Evolutionary conservation across 2,113 vertebrate genomes (phyloP), one percentile per base, ranked within the genome.

Genomic region (Ahaetulla prasina): DNA sequence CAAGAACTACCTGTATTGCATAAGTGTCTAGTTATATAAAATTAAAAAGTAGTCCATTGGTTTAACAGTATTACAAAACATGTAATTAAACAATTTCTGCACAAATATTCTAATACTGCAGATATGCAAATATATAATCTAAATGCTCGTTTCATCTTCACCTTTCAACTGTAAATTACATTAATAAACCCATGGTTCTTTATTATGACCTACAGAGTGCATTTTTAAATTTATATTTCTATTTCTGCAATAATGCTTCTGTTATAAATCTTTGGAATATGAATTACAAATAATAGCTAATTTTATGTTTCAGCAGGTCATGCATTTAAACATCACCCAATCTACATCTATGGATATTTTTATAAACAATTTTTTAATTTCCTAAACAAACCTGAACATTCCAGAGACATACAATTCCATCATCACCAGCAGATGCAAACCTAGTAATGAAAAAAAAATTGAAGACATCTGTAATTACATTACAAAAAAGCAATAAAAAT

Each of bases 361-460:
- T 8, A 39, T 74, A 92, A 94, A 91, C 14, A 68, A 8, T 22
- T 22, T 43, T 80, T 80, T 22, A 39, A 43, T 80, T 80, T 80
- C 35, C n/a, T 74, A 68, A 94, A 87, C 95, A 91, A 93, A 99
- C 99, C 98, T 99, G 98, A 12, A 98, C 97, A 95, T 98, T 98
- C 99, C 99, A 99, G 14, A 99, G 97, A 97, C 98, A 95, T 85
- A 99, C 89, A 39, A 98, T 96, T 88, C 99, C 99, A 93, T 99
- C 99, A 93, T 99, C 99, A 50, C 99, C 98, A 30, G 99, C 99
- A 87, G 99, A 99, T 43, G 98, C 99, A 98, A 98, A 99, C 95
- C 99, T 99, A 96, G 90, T 85, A 93, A 92, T 14, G 93, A 93
- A 94, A 43, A 23, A 74, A 39, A 52, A 55, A 49, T 45, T 60